A percentile compares a stretch with the other conserved stretches of the same genome.
Evolutionary conservation across 1,140 invertebrate species (phyloP).

Genomic region (Manduca sexta): DNA sequence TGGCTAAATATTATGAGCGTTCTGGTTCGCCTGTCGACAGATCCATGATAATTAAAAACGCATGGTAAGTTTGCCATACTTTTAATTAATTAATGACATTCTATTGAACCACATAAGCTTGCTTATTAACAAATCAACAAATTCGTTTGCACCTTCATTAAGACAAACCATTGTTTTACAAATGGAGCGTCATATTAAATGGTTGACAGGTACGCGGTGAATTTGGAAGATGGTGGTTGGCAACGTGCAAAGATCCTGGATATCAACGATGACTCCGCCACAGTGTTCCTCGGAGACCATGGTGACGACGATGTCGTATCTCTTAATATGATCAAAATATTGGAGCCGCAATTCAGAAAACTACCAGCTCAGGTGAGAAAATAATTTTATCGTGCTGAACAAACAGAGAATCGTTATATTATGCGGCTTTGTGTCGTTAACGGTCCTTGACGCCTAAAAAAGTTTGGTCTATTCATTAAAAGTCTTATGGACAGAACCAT

Average conservation of each 20-base stretch:
- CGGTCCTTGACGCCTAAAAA: too few species aligned
- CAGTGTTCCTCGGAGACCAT: conserved; percentile 77
- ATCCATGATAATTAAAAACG: conserved; percentile 56
- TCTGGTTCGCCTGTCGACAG: conserved; percentile 47
- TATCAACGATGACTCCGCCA: conserved; percentile 56
- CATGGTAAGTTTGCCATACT: conserved; percentile 50
- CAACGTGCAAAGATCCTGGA: conserved; percentile 75
- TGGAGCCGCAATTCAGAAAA: conserved; percentile 73
- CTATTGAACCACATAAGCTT: too few species aligned
- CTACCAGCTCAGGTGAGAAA: conserved; percentile 75
- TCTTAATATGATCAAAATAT: conserved; percentile 65
- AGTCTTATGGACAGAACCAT: too few species aligned
- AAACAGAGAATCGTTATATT: background rate
- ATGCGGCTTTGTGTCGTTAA: too few species aligned
- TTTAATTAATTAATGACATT: too few species aligned
- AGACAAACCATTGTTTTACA: background rate
- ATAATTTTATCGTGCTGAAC: background rate
- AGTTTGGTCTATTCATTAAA: too few species aligned
- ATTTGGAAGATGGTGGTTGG: conserved; percentile 73
- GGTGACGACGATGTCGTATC: conserved; percentile 74
- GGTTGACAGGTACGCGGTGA: conserved; percentile 75
- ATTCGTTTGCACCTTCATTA: too few species aligned
- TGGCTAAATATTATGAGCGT: conserved; percentile 73
- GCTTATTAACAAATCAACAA: too few species aligned
- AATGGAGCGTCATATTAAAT: too few species aligned